phyloP scores from a whole-genome alignment of 2,113 vertebrate species.

The Oceanites oceanicus region DNA sequence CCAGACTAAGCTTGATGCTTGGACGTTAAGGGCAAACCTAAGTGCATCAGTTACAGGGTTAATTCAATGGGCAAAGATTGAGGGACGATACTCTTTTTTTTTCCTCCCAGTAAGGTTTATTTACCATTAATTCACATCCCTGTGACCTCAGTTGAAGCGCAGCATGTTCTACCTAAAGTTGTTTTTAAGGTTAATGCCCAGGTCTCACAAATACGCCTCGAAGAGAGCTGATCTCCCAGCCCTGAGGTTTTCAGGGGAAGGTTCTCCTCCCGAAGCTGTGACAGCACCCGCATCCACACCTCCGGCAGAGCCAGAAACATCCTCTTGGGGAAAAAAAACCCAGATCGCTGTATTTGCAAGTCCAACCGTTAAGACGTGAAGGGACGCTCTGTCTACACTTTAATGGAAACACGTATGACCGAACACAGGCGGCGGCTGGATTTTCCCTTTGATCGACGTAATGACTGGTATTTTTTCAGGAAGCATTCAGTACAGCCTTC shows the following conservation, averaged over 20 bases:
- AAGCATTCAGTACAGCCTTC: neutral
- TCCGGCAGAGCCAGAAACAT: neutral
- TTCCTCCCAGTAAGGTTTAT: neutral
- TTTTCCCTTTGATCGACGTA: neutral
- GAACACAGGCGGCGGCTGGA: neutral
- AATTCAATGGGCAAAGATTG: neutral
- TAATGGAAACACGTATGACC: neutral
- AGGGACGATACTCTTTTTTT: neutral
- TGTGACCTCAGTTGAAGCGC: neutral
- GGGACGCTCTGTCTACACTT: neutral
- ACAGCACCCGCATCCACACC: rapidly evolving
- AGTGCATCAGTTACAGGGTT: neutral
- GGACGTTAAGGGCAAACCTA: neutral
- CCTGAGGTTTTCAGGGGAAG: neutral
- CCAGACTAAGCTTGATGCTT: rapidly evolving
- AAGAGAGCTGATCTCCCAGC: neutral
- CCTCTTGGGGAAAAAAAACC: neutral
- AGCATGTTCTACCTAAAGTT: neutral
- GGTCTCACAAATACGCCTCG: rapidly evolving
- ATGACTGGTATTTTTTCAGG: neutral
- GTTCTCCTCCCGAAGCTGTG: neutral
- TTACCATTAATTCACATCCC: neutral
- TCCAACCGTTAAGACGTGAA: neutral
- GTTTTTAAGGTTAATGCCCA: neutral
- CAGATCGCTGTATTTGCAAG: neutral